Conservation (phyloP, 2,113 vertebrate genomes). For the Cyprinodon brontotheroides region DNA sequence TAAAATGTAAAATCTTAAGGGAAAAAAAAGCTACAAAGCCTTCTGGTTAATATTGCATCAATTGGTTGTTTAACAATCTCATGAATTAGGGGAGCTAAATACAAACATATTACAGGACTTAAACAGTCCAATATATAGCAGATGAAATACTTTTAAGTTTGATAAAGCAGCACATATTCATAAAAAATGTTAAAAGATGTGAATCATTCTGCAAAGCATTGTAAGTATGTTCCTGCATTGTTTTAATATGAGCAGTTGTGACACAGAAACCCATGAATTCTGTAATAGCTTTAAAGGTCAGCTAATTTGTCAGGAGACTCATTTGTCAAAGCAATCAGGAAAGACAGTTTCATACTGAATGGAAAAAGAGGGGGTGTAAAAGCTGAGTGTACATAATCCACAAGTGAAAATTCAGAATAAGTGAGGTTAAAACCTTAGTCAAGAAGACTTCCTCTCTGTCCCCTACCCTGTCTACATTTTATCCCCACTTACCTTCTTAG, state of each 20-base stretch:
- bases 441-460: neutral
- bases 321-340: slow-evolving; percentile 50
- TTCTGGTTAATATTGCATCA: no score
- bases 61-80: no score
- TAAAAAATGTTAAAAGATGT: neutral
- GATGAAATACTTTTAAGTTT: neutral
- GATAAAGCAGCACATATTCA: neutral
- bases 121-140: neutral
- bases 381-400: neutral
- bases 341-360: slow-evolving; percentile 41
- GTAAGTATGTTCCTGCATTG: neutral
- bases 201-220: neutral
- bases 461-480: neutral
- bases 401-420: neutral
- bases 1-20: no score
- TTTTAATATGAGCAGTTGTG: neutral
- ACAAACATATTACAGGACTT: no score
- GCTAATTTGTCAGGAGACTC: slow-evolving; percentile 54
- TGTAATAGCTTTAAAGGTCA: slow-evolving; percentile 60
- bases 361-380: slow-evolving; percentile 6
- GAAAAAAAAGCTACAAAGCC: no score
- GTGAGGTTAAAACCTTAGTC: neutral
- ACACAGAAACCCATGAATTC: slow-evolving; percentile 16
- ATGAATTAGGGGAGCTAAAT: no score
- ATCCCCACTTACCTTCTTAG: neutral